Percentiles rank a stretch among this genome's conserved stretches.
phyloP scores from a whole-genome alignment of 2,113 vertebrate genomes.

The Thymallus thymallus region DNA sequence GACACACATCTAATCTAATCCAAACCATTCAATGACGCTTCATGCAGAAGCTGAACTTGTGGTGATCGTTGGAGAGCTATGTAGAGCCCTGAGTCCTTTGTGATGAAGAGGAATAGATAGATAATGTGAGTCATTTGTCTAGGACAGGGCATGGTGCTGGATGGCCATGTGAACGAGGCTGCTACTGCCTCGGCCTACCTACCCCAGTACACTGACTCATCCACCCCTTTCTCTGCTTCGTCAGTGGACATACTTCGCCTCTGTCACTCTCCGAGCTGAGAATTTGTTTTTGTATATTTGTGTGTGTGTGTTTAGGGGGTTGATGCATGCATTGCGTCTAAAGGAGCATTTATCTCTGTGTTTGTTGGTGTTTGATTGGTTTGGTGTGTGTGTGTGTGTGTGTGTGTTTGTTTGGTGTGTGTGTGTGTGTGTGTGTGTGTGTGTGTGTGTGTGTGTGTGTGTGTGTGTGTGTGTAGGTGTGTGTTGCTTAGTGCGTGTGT shows the following conservation, averaged over 20 bases:
- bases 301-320: not conserved
- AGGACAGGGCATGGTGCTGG: too few relatives aligned
- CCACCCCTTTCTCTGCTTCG: constrained; percentile 21
- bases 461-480: not conserved
- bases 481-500: too few relatives aligned
- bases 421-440: constrained; percentile 17
- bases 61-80: too few relatives aligned
- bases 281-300: not conserved
- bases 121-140: too few relatives aligned
- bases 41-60: not conserved
- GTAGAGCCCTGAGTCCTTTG: too few relatives aligned
- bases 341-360: not conserved
- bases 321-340: not conserved
- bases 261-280: constrained; percentile 24
- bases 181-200: not conserved
- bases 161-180: too few relatives aligned
- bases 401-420: constrained; percentile 18
- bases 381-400: not conserved
- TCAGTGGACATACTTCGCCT: constrained; percentile 7
- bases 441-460: constrained; percentile 10
- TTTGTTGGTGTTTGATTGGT: not conserved
- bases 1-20: too few relatives aligned
- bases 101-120: too few relatives aligned
- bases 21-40: too few relatives aligned
- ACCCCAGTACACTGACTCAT: constrained; percentile 42